Evolutionary conservation across 2,888 invertebrate genomes (phyloP), one percentile per base, ranked within the genome.

Genomic region (Pemphredon lugubris): DNA sequence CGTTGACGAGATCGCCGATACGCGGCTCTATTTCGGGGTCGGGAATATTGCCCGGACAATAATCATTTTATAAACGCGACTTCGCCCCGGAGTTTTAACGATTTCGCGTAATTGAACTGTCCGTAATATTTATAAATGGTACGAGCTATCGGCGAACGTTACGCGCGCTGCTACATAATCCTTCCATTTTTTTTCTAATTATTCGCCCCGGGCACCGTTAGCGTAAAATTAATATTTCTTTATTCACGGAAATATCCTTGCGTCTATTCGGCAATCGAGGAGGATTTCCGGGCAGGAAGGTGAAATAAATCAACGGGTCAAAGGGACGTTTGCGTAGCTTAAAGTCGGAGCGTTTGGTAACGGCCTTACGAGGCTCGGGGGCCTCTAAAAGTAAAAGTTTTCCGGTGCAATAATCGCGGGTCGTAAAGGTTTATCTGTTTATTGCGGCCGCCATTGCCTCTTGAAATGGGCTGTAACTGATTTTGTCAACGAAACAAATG

Each of bases 381-480:
- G 6, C 55, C 67, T 65, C 70, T 55, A 68, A 79, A 83, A 79
- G 85, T 83, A 86, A 86, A 86, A 87, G 82, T 84, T 84, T 84
- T 67, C 79, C 79, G 81, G 79, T 78, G 78, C 81, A 83, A 83
- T 84, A 86, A 86, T 87, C 83, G 83, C 68, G 58, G 72, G 77
- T 71, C 83, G 66, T 87, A 87, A 86, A 88, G 81, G 67, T 87
- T 84, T 86, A 87, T 87, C 83, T 74, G 75, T 88, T 88, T 89
- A 87, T 88, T 87, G 77, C 83, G 64, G 75, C 72, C 40, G 74
- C 77, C 83, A 84, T 84, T 85, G 79, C 72, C 78, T 81, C 73
- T 77, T 75, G 65, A 82, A 84, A 84, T 77, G 74, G 77, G 69
- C 82, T 81, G 82, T 88, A 85, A 88, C 84, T 83, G 83, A 86